These are phyloP conservation scores for Lamellibrachia satsuma DNA, from an alignment of 2,888 invertebrate genomes.

Conservation along the genomic window DNA sequence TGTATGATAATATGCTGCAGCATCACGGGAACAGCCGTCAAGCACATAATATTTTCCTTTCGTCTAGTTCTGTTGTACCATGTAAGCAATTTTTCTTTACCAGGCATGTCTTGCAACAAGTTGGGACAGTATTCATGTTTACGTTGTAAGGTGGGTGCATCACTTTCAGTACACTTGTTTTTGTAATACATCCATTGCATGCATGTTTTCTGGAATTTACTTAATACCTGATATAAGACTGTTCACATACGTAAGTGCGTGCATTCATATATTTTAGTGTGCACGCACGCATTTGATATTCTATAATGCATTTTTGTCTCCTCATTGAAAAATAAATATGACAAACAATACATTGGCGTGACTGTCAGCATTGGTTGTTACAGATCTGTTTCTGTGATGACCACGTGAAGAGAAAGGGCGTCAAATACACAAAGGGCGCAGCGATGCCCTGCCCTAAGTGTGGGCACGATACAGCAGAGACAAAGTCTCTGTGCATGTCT, in stretches of 20 bases:
- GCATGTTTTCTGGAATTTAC: background rate
- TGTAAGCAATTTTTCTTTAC: constrained; percentile 40
- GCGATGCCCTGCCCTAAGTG: constrained; percentile 93
- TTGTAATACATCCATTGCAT: background rate
- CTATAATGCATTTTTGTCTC: background rate
- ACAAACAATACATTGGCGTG: background rate
- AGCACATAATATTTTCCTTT: background rate
- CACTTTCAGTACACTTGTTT: background rate
- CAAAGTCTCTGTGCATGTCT: constrained; percentile 94
- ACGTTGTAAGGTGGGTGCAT: constrained; percentile 79
- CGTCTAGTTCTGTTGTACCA: background rate
- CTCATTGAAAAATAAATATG: background rate
- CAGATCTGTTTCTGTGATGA: constrained; percentile 92
- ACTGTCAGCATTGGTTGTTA: constrained; percentile 17
- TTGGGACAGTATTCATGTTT: constrained; percentile 94
- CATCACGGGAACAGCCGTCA: too few species aligned
- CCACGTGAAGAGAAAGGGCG: constrained; percentile 90
- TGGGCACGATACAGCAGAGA: constrained; percentile 89
- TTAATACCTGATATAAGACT: background rate
- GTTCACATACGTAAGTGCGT: background rate
- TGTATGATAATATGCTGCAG: too few species aligned
- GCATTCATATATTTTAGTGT: too few species aligned
- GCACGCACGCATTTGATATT: too few species aligned
- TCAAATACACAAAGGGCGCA: constrained; percentile 85
- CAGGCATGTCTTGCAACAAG: constrained; percentile 92